These are phyloP conservation scores for Latheticus oryzae DNA, from an alignment of 2,888 invertebrate genomes.

Conservation along the genomic window DNA sequence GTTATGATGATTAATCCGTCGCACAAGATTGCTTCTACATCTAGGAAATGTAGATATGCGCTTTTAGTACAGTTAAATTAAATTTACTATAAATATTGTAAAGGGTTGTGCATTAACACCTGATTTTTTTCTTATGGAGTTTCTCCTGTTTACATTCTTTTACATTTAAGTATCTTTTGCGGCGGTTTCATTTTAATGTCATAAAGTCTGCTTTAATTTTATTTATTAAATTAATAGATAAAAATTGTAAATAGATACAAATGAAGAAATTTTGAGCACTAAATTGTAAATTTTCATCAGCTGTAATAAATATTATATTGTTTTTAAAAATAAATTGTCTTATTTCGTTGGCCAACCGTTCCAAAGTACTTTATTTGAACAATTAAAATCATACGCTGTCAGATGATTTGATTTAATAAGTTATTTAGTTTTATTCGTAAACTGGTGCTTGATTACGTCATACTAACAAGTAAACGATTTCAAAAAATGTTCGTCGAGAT, in stretches of 20 bases:
- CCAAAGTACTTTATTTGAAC: no score
- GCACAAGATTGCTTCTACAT: conserved; percentile 10
- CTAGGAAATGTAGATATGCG: conserved; percentile 9
- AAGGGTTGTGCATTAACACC: conserved; percentile 24
- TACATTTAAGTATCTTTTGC: conserved; percentile 19
- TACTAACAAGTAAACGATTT: no score
- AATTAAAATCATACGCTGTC: no score
- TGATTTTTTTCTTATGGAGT: no score
- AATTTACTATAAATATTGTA: conserved; percentile 25
- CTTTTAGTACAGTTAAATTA: conserved; percentile 26
- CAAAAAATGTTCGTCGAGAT: no score
- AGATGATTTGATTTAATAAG: no score
- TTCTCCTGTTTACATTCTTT: no score
- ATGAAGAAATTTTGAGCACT: conserved; percentile 31
- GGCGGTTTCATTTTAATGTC: conserved; percentile 34
- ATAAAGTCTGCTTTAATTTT: conserved; percentile 24
- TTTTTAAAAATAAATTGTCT: conserved; percentile 37
- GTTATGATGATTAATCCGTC: conserved; percentile 5
- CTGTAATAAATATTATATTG: conserved; percentile 37
- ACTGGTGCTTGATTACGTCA: no score
- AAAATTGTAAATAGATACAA: conserved; percentile 35
- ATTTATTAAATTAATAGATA: conserved; percentile 30
- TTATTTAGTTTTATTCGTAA: no score
- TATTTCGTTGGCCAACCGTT: no score
- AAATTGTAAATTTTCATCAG: conserved; percentile 37